A percentile compares a stretch with the other conserved stretches of the same genome.
Conservation (phyloP, 1,140 invertebrate species). For the Tetramorium simillimum region DNA sequence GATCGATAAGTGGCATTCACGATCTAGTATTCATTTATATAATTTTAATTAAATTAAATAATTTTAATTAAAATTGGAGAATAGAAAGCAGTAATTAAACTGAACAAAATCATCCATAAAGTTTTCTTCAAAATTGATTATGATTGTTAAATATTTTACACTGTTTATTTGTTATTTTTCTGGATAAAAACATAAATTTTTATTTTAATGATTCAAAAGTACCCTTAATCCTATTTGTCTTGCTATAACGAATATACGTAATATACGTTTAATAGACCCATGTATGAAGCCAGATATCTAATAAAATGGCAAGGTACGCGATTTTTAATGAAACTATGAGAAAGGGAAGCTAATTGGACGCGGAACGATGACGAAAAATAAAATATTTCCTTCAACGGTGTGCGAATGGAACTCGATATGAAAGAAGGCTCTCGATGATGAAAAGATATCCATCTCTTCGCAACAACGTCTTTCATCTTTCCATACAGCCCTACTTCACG, state of each 20-base stretch:
- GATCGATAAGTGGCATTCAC: neutral
- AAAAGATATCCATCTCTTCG: slow-evolving; percentile 53
- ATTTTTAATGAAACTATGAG: slow-evolving; percentile 5
- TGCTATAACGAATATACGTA: neutral
- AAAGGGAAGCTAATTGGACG: slow-evolving; percentile 43
- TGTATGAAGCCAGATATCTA: neutral
- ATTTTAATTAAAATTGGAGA: neutral
- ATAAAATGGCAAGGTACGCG: neutral
- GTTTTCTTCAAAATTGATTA: neutral
- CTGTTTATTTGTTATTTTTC: neutral
- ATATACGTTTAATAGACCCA: neutral
- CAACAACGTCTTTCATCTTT: slow-evolving; percentile 67
- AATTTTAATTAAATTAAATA: slow-evolving; percentile 29
- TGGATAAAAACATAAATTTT: neutral
- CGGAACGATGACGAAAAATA: slow-evolving; percentile 50
- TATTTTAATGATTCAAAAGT: neutral
- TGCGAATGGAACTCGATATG: slow-evolving; percentile 56
- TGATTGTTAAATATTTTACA: neutral
- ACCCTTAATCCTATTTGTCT: neutral
- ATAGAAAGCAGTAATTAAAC: neutral
- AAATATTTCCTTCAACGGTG: slow-evolving; percentile 44
- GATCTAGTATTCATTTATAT: neutral
- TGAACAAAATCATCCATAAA: neutral
- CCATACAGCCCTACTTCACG: slow-evolving; percentile 36
- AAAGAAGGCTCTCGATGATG: slow-evolving; percentile 67